Evolutionary conservation across 2,888 invertebrate genomes (phyloP).

Genomic region (Drosophila affinis): DNA sequence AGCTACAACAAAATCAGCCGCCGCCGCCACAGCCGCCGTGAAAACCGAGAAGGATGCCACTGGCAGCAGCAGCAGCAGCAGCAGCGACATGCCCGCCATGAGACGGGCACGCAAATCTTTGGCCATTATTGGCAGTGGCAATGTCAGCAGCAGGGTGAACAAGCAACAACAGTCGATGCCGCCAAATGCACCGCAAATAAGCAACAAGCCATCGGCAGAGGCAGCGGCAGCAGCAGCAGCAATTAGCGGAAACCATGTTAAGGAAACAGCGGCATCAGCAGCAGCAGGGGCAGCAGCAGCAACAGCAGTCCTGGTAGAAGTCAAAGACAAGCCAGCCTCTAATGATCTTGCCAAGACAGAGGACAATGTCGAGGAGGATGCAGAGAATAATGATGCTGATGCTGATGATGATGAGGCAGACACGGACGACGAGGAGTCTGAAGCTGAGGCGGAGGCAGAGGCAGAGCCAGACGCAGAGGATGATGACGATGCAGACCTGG

Average conservation of each 20-base stretch:
- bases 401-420: conserved; percentile 31
- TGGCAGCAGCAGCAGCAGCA: conserved; percentile 32
- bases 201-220: conserved; percentile 70
- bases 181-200: conserved; percentile 80
- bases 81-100: conserved; percentile 61
- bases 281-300: conserved; percentile 32
- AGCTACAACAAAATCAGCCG: conserved; percentile 32
- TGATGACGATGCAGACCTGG: conserved; percentile 55
- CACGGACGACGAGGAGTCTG: conserved; percentile 31
- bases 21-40: conserved; percentile 32
- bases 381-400: conserved; percentile 32
- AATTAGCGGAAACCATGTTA: conserved; percentile 66
- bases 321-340: conserved; percentile 47
- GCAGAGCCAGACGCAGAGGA: conserved; percentile 45
- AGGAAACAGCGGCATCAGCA: conserved; percentile 37
- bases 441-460: conserved; percentile 29
- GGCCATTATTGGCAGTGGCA: conserved; percentile 60
- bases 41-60: conserved; percentile 49
- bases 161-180: conserved; percentile 57
- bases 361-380: conserved; percentile 26
- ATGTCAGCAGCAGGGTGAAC: conserved; percentile 42
- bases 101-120: conserved; percentile 81
- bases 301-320: conserved; percentile 26
- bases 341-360: conserved; percentile 46
- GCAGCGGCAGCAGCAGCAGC: conserved; percentile 40